Conservation (phyloP, 2,113 vertebrate species). For the Stigmatopora nigra region DNA sequence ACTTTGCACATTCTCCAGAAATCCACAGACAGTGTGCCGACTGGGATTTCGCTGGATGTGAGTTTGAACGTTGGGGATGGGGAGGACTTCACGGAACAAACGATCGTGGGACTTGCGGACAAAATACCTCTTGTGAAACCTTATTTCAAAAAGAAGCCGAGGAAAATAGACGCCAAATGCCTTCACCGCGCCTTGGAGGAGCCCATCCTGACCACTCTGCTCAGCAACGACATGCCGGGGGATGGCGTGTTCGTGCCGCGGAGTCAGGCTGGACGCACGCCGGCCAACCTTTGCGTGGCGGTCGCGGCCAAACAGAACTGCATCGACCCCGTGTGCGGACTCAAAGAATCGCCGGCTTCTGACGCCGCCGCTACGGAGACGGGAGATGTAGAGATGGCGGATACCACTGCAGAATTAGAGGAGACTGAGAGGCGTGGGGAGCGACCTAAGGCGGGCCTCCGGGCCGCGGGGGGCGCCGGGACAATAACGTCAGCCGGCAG, state of each 20-base stretch:
- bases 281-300: constrained; percentile 75
- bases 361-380: constrained; percentile 27
- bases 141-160: constrained; percentile 96
- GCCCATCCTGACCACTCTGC: constrained; percentile 82
- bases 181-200: constrained; percentile 80
- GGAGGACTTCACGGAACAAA: constrained; percentile 73
- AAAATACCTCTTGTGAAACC: constrained; percentile 90
- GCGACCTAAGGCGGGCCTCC: constrained; percentile 57
- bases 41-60: constrained; percentile 66
- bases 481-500: constrained; percentile 43
- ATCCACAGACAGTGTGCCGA: constrained; percentile 44
- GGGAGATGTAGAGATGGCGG: constrained; percentile 59
- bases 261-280: constrained; percentile 64
- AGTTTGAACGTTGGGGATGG: constrained; percentile 61
- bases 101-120: constrained; percentile 74
- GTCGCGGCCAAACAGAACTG: constrained; percentile 79
- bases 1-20: constrained; percentile 75
- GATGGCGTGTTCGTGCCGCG: constrained; percentile 83
- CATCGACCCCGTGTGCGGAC: constrained; percentile 67
- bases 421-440: constrained; percentile 49
- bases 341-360: constrained; percentile 55
- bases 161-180: constrained; percentile 80
- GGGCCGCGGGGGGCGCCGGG: constrained; percentile 56
- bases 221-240: constrained; percentile 74
- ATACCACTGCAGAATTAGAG: constrained; percentile 64